Conservation (phyloP, 2,113 vertebrate genomes). For the Apodemus sylvaticus region DNA sequence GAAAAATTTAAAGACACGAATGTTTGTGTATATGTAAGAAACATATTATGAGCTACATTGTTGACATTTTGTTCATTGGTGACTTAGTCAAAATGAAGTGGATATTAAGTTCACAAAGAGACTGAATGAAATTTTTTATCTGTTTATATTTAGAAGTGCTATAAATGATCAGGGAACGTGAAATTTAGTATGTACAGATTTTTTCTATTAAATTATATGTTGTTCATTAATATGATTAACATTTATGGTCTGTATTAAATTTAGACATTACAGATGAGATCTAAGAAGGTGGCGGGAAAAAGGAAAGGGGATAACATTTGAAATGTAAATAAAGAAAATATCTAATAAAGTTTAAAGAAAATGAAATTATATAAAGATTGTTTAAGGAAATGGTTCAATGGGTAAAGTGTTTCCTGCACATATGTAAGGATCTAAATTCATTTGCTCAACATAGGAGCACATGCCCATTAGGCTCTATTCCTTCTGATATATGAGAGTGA, state of each 20-base stretch:
- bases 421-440: background rate
- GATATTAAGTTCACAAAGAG: background rate
- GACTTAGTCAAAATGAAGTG: background rate
- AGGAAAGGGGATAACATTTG: no score
- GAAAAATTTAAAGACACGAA: background rate
- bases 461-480: background rate
- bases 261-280: background rate
- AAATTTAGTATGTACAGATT: background rate
- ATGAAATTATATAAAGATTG: background rate
- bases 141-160: background rate
- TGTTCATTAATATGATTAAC: background rate
- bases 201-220: background rate
- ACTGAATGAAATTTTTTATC: background rate
- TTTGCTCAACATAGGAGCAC: background rate
- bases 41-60: background rate
- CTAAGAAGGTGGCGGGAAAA: no score
- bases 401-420: background rate
- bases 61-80: background rate
- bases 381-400: background rate
- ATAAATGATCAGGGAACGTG: background rate
- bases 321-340: no score
- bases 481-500: background rate
- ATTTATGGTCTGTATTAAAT: background rate
- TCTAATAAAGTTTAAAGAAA: no score
- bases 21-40: background rate